Evolutionary conservation across 2,888 invertebrate species (phyloP), one percentile per base, ranked within the genome.

Genomic region (Latrodectus elegans): DNA sequence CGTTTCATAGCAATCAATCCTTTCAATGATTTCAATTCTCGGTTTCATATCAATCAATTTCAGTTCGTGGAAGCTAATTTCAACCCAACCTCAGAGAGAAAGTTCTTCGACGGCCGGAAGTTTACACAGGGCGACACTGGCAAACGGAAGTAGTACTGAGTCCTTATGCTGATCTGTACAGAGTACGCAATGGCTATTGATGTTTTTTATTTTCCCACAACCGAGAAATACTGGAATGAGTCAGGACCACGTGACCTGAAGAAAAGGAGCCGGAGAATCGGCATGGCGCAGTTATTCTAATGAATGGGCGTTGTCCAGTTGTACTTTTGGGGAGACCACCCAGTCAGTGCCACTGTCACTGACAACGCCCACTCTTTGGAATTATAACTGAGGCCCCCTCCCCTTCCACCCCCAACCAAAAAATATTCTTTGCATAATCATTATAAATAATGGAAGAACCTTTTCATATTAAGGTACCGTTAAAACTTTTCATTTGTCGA

Each of bases 241-340:
- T 71, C 55, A 22, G 55, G 15, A 22, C 73, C 81, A 84, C 83
- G 72, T 78, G 78, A 81, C 72, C 26, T 38, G 53, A 83, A 82
- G 82, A 83, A 83, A 83, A 38, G 67, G 38, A 64, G 22, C 65
- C 26, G 55, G 53, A 82, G 86, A 87, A 87, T 87, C 81, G 86
- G 81, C 81, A 81, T 87, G 73, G 86, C 67, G 86, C 86, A 87
- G 86, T 87, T 87, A 87, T 87, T 87, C 86, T 87, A 87, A 87
- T 87, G 86, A 87, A 87, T 81, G 81, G 86, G 86, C 86, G 86
- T 87, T 87, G 86, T 81, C 86, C 86, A 76, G 70, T 70, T 81
- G 75, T 71, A 80, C 73, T 86, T 85, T 73, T 76, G 72, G 81
- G 77, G 72, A 87, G 86, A 87, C 86, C 86, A 87, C 86, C 86